A percentile compares a stretch with the other conserved stretches of the same genome.
phyloP scores from a whole-genome alignment of 2,797 vertebrate genomes.

The Phaenicophaeus curvirostris region DNA sequence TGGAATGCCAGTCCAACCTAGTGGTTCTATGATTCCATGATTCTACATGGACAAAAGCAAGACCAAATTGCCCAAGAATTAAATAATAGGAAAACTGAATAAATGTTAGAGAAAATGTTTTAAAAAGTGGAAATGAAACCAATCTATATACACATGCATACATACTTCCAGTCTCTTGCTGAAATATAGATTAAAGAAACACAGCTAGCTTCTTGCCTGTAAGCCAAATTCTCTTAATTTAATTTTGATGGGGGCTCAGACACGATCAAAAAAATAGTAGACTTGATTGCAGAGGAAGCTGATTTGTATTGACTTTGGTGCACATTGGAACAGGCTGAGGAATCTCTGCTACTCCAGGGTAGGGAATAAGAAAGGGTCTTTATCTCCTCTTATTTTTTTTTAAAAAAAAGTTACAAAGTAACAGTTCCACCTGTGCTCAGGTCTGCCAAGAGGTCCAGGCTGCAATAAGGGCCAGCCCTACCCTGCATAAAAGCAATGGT shows the following conservation, averaged over 20 bases:
- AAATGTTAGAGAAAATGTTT: neutral
- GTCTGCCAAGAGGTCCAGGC: neutral
- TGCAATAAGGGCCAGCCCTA: neutral
- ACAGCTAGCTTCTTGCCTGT: neutral
- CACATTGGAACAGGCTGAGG: neutral
- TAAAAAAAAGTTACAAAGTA: neutral
- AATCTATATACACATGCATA: neutral
- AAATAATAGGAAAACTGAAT: neutral
- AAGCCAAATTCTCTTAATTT: neutral
- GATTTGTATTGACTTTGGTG: neutral
- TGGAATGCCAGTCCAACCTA: neutral
- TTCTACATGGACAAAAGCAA: neutral
- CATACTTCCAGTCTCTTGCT: neutral
- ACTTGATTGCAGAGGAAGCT: neutral
- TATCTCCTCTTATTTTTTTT: neutral
- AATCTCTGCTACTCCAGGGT: neutral
- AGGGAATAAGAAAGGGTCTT: neutral
- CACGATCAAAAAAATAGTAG: neutral
- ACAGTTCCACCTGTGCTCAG: neutral
- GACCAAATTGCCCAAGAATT: neutral
- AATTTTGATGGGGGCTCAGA: neutral
- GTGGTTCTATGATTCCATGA: too few species aligned
- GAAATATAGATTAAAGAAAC: neutral
- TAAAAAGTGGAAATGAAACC: neutral
- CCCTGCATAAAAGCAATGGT: neutral